These are phyloP conservation scores for Lepas anatifera DNA, from an alignment of 2,888 invertebrate genomes.

Conservation along the genomic window DNA sequence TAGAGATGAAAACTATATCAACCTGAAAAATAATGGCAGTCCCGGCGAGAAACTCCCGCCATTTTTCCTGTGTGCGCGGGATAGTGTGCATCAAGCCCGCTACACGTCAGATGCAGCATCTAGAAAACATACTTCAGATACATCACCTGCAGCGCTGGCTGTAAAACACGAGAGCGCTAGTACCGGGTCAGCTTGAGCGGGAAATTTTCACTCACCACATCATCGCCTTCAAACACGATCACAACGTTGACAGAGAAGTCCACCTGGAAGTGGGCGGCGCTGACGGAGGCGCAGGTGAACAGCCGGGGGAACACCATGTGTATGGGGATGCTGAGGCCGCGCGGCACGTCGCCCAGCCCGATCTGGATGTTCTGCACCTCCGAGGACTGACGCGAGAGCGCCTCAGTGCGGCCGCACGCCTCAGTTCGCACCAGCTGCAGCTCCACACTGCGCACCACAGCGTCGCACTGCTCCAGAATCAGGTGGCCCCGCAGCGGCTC, in stretches of 20 bases:
- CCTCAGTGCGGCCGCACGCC: slow-evolving; percentile 86
- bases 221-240: slow-evolving; percentile 82
- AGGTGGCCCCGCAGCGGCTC: slow-evolving; percentile 81
- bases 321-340: slow-evolving; percentile 71
- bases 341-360: slow-evolving; percentile 78
- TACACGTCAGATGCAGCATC: no score
- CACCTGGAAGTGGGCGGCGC: slow-evolving; percentile 85
- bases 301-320: slow-evolving; percentile 90
- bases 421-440: slow-evolving; percentile 88
- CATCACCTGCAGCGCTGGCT: no score
- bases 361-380: slow-evolving; percentile 98
- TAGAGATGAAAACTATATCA: no score
- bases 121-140: no score
- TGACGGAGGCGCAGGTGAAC: slow-evolving; percentile 86
- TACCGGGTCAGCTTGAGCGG: slow-evolving; percentile 45
- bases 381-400: slow-evolving; percentile 85
- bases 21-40: no score
- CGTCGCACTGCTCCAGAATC: slow-evolving; percentile 64
- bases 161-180: no score
- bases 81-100: no score
- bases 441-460: slow-evolving; percentile 81
- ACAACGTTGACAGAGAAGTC: slow-evolving; percentile 92
- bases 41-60: no score
- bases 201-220: slow-evolving; percentile 88
- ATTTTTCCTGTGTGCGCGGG: no score